Base-by-base conservation (phyloP, 1,140 invertebrate genomes). In the Drosophila equinoxialis region DNA sequence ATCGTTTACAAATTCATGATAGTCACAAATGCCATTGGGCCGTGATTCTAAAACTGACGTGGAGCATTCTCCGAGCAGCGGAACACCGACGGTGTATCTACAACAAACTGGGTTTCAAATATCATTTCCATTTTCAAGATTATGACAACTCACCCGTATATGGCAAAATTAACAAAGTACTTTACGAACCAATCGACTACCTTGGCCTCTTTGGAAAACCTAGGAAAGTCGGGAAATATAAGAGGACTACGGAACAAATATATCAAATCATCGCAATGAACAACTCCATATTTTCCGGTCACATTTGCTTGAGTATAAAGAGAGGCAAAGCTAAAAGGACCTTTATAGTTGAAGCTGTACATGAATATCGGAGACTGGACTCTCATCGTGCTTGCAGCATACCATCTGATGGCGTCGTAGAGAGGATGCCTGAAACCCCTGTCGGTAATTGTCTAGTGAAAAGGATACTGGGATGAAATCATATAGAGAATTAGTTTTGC, bases 261-360 rank as follows among this genome's bases (percentile, higher is more conserved):
- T 33, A 91, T 74, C 20, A 90, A 35, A 68, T 90, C 86, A 67
- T 91, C 90, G 59, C 83, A 85, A 51, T 91, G 90, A 0, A 84
- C 79, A 0, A 84, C 78, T 13, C 77, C 83, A 55, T 85, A 87
- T 37, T 90, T 68, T 1, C 59, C 42, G 1, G 13, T 58, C 0
- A 13, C 37, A 39, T 66, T 17, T 3, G 55, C 74, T 5, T 62
- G 68, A 0, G 90, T 77, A 20, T 77, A 91, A 17, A 84, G 55
- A 5, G 45, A 63, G 1, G 86, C 65, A 63, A 74, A 87, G 4
- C 81, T 80, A 11, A 65, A 8, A 0, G 65, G 60, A 1, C 90
- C 90, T 1, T 42, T 41, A 14, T 80, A 91, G 11, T 79, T 77
- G 30, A 91, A 87, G 57, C 57, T 74, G 14, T 87, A 85, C 45